Evolutionary conservation across 2,888 invertebrate genomes (phyloP).

Genomic region (Drosophila borborema): DNA sequence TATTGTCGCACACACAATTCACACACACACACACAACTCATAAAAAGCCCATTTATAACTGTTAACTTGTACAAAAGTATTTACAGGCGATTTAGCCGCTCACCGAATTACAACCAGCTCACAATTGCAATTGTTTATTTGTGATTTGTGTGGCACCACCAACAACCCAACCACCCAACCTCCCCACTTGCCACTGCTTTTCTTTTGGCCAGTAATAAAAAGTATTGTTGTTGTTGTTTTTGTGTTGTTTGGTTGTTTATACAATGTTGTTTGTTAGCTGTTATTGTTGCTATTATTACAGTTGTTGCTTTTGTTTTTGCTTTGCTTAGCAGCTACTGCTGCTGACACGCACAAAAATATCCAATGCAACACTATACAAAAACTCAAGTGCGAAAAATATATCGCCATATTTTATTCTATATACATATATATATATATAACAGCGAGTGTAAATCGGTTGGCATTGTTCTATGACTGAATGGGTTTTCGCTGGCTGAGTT

Average conservation of each 20-base stretch:
- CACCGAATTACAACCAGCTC: slow-evolving; percentile 71
- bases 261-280: slow-evolving; percentile 63
- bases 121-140: slow-evolving; percentile 78
- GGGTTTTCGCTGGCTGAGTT: slow-evolving; percentile 14
- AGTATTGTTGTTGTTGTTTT: slow-evolving; percentile 46
- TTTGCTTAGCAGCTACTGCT: slow-evolving; percentile 67
- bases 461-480: slow-evolving; percentile 59
- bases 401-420: slow-evolving; percentile 2
- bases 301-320: slow-evolving; percentile 52
- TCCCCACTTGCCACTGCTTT: neutral
- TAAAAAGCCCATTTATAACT: slow-evolving; percentile 80
- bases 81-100: slow-evolving; percentile 79
- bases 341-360: slow-evolving; percentile 75
- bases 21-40: slow-evolving; percentile 62
- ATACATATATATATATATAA: slow-evolving; percentile 15
- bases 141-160: slow-evolving; percentile 34
- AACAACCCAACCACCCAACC: neutral
- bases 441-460: slow-evolving; percentile 15
- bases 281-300: slow-evolving; percentile 70
- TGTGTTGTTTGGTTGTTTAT: slow-evolving; percentile 33
- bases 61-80: slow-evolving; percentile 79
- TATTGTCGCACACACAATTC: slow-evolving; percentile 61
- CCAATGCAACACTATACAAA: slow-evolving; percentile 61
- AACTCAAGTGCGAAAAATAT: slow-evolving; percentile 51
- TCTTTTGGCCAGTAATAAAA: slow-evolving; percentile 54